Conservation (phyloP, 2,113 vertebrate species). For the Paradoxurus hermaphroditus region DNA sequence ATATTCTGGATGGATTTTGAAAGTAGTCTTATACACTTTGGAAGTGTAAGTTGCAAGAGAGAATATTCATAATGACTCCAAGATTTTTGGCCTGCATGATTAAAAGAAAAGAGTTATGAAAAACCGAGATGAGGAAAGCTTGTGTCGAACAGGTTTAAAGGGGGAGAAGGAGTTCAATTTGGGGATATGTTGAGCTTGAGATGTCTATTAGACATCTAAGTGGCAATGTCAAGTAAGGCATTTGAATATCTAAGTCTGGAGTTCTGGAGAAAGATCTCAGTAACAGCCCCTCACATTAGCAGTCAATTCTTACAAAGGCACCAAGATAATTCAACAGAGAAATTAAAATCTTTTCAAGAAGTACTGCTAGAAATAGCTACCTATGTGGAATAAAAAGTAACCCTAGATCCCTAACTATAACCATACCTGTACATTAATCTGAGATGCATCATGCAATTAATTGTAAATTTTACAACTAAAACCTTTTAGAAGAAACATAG, state of each 20-base stretch:
- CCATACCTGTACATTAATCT: not conserved
- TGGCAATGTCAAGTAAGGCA: not conserved
- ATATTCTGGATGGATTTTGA: not conserved
- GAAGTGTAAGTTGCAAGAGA: not conserved
- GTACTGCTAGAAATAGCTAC: not conserved
- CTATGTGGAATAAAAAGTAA: not conserved
- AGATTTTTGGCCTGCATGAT: not conserved
- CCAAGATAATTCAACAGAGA: not conserved
- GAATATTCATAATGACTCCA: not conserved
- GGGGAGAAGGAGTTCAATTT: not conserved
- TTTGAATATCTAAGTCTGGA: not conserved
- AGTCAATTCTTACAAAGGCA: not conserved
- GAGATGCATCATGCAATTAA: not conserved
- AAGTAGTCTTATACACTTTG: not conserved
- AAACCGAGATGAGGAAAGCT: not conserved
- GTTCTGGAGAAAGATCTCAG: not conserved
- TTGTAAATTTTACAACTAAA: not conserved
- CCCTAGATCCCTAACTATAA: not conserved
- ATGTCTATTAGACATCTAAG: not conserved
- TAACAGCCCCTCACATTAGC: not conserved
- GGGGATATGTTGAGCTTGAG: not conserved
- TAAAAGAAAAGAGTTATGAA: not conserved
- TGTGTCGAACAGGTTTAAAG: not conserved
- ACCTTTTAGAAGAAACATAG: not conserved
- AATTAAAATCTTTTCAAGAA: not conserved